Evolutionary conservation across 2,888 invertebrate genomes (phyloP), one percentile per base, ranked within the genome.

Genomic region (Eupithecia centaureata): DNA sequence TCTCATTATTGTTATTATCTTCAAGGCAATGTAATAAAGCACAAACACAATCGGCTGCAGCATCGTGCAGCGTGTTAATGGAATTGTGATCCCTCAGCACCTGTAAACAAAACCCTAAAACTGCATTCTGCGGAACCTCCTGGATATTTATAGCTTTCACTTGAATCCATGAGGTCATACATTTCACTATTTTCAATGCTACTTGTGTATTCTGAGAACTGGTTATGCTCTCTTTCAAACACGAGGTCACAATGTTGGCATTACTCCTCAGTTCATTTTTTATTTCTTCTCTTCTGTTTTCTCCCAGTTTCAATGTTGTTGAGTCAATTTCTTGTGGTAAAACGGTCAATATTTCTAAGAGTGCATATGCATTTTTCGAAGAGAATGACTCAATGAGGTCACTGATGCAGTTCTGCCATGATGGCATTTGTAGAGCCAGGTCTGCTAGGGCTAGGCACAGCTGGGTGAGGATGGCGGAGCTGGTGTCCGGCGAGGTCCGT

Each of bases 321-420:
- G 97, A 97, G 85, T 96, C 96, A 67, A 98, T 96, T 95, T 99
- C 99, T 93, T 99, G 99, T 5, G 99, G 99, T 80, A 99, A 93
- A 30, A 99, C 97, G 58, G 97, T 98, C 75, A 99, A 94, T 76
- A 99, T 95, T 94, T 99, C 98, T 77, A 99, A 87, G 68, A 99
- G 92, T 30, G 98, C 97, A 94, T 96, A 97, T 74, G 97, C 94
- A 80, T 96, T 95, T 71, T 94, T 94, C 70, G 86, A 85, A 0
- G 96, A 96, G 82, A 96, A 97, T 83, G 95, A 95, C 81, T 95
- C 95, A 42, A 99, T 95, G 73, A 99, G 91, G 86, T 98, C 98
- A 79, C 95, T 92, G 60, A 98, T 95, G 56, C 99, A 98, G 82
- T 96, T 96, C 79, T 96, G 96, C 99, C 99, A 99, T 0, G 96